Conservation (phyloP, 2,797 vertebrate genomes). For the Eutrigla gurnardus region DNA sequence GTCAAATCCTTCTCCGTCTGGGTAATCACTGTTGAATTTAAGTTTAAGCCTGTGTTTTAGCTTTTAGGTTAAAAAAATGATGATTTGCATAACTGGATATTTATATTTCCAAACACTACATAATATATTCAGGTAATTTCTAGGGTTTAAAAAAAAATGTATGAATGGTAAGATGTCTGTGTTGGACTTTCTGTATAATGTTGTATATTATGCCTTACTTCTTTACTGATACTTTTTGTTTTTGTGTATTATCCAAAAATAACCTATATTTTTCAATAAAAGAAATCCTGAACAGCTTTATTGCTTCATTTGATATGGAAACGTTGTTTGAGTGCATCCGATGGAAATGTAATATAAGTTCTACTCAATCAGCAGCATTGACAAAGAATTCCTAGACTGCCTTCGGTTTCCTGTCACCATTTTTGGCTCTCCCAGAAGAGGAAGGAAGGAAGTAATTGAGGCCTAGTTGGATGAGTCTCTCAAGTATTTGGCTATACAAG, state of each 20-base stretch:
- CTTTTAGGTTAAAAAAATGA: slow-evolving; percentile 23
- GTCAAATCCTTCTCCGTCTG: slow-evolving; percentile 42
- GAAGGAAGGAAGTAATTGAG: slow-evolving; percentile 79
- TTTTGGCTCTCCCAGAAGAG: slow-evolving; percentile 51
- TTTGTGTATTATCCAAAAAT: slow-evolving; percentile 71
- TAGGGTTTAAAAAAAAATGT: slow-evolving; percentile 27
- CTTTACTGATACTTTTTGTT: slow-evolving; percentile 58
- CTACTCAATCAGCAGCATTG: slow-evolving; percentile 36
- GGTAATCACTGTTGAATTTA: slow-evolving; percentile 53
- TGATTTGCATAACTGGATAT: slow-evolving; percentile 62
- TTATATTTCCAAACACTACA: slow-evolving; percentile 68
- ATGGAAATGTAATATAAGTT: slow-evolving; percentile 6
- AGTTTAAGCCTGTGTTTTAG: slow-evolving; percentile 17
- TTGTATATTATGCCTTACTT: slow-evolving; percentile 60
- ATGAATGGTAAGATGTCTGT: slow-evolving; percentile 30
- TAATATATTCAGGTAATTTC: slow-evolving; percentile 53
- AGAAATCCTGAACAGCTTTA: slow-evolving; percentile 49
- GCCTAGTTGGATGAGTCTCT: slow-evolving; percentile 42
- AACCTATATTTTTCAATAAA: slow-evolving; percentile 90
- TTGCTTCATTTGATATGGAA: neutral
- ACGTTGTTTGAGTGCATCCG: neutral
- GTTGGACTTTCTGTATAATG: slow-evolving; percentile 51
- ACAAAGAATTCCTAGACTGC: slow-evolving; percentile 65
- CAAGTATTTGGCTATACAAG: slow-evolving; percentile 25
- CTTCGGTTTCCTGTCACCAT: slow-evolving; percentile 61